Evolutionary conservation across 2,888 invertebrate species (phyloP).

Genomic region (Congeria kusceri): DNA sequence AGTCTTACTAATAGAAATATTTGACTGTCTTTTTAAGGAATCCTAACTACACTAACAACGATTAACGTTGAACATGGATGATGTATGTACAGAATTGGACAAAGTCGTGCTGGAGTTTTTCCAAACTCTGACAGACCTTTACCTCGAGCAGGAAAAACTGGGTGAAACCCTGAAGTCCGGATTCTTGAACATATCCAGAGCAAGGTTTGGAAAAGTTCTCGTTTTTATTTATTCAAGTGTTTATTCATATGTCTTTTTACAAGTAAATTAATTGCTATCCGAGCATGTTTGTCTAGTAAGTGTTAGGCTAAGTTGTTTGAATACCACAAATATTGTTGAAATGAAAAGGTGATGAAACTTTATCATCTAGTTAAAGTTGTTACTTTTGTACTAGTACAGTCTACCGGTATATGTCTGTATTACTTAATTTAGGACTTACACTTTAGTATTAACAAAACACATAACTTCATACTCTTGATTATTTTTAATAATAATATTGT

Average conservation of each 20-base stretch:
- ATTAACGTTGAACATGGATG: slow-evolving; percentile 24
- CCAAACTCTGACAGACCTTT: slow-evolving; percentile 60
- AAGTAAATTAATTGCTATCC: not conserved
- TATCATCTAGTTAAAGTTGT: no score
- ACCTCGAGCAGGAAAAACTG: slow-evolving; percentile 63
- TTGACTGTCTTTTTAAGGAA: not conserved
- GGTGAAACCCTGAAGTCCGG: slow-evolving; percentile 68
- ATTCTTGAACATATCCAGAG: slow-evolving; percentile 71
- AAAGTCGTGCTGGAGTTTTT: slow-evolving; percentile 67
- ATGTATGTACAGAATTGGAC: slow-evolving; percentile 66
- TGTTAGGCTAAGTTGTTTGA: no score
- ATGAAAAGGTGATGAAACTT: no score
- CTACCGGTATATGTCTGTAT: no score
- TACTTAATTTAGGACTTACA: no score
- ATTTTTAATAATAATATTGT: no score
- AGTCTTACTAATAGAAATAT: no score
- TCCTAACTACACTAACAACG: not conserved
- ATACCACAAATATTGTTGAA: no score
- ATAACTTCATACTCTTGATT: no score
- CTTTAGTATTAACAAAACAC: no score
- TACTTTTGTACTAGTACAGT: no score
- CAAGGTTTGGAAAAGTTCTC: slow-evolving; percentile 59
- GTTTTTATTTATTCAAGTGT: not conserved
- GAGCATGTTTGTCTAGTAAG: no score
- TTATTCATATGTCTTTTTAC: not conserved